These are phyloP conservation scores for Clarias gariepinus DNA, from an alignment of 2,113 vertebrate species.

Conservation along the genomic window DNA sequence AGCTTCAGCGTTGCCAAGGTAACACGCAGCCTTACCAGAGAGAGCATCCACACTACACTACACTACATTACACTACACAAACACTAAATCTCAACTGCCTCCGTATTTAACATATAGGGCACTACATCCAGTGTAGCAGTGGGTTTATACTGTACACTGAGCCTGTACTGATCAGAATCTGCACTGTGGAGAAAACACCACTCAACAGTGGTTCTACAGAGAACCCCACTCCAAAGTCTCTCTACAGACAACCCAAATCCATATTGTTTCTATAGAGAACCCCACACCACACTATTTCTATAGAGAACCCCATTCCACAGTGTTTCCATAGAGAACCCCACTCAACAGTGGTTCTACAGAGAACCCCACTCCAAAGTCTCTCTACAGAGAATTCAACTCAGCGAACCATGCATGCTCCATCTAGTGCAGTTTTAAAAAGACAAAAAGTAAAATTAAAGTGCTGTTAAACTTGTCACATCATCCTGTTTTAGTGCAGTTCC, in stretches of 20 bases:
- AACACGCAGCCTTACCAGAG: constrained; percentile 65
- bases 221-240: neutral
- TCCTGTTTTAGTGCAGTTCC: neutral
- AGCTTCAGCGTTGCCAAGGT: constrained; percentile 70
- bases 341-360: neutral
- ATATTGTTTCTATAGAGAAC: no score
- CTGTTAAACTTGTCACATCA: neutral
- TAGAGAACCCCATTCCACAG: no score
- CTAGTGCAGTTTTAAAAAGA: neutral
- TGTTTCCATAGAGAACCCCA: neutral
- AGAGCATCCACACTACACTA: constrained; percentile 46
- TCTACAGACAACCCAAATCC: no score
- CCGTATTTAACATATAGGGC: constrained; percentile 2
- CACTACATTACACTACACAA: constrained; percentile 17
- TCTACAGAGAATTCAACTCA: no score
- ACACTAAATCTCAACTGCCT: constrained; percentile 1
- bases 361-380: no score
- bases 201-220: neutral
- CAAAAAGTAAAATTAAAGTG: neutral
- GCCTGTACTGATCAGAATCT: neutral
- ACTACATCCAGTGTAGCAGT: neutral
- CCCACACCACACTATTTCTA: no score
- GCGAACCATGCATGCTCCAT: no score
- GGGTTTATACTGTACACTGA: neutral
- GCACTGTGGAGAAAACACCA: neutral